These are phyloP conservation scores for Myotis findleyi DNA, from an alignment of 2,797 vertebrate species.

Conservation along the genomic window DNA sequence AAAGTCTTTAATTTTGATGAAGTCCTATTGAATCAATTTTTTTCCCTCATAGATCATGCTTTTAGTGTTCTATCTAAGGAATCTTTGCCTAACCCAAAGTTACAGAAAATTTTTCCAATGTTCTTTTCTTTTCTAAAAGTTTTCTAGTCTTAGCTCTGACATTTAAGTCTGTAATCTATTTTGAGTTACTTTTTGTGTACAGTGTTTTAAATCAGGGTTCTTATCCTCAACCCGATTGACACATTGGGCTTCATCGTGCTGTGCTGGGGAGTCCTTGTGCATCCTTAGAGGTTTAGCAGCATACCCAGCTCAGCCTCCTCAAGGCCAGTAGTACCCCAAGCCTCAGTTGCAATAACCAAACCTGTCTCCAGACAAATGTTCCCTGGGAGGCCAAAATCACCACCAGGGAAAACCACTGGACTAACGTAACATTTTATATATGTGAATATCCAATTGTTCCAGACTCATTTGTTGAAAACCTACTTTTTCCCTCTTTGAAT, in stretches of 20 bases:
- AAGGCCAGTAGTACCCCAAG: not conserved
- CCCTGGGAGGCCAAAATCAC: not conserved
- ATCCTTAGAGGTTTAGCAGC: not conserved
- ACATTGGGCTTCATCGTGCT: not conserved
- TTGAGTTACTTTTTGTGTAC: not conserved
- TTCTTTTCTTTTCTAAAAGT: not conserved
- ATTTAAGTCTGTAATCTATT: not conserved
- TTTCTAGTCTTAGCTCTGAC: not conserved
- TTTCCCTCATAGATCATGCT: not conserved
- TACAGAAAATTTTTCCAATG: not conserved
- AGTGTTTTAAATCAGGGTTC: not conserved
- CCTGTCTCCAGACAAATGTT: not conserved
- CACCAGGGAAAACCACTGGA: not conserved
- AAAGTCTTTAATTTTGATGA: not conserved
- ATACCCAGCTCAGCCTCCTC: not conserved
- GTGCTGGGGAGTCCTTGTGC: not conserved
- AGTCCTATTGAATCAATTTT: not conserved
- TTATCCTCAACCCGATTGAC: not conserved
- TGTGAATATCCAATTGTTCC: not conserved
- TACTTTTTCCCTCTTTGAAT: slow-evolving; percentile 22
- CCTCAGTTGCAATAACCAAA: not conserved
- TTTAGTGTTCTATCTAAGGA: not conserved
- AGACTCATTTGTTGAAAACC: slow-evolving; percentile 32
- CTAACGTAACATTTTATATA: not conserved
- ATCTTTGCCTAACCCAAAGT: not conserved